Conservation (phyloP, 2,797 vertebrate species). For the Nasua narica region DNA sequence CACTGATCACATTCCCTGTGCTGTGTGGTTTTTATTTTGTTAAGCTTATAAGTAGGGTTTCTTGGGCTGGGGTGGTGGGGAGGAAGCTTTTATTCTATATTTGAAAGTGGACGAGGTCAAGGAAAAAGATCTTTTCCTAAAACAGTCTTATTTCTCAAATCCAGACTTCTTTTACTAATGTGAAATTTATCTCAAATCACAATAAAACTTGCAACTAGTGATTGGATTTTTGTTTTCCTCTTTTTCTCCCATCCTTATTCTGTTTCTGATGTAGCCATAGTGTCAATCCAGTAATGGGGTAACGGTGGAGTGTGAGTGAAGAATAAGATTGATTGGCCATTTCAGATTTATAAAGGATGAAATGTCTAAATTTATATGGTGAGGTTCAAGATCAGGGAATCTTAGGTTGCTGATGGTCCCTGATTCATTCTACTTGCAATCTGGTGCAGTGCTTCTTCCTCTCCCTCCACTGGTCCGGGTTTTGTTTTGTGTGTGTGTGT, state of each 20-base stretch:
- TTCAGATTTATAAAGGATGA: not conserved
- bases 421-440: not conserved
- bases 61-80: not conserved
- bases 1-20: not conserved
- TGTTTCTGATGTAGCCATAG: not conserved
- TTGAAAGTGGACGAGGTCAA: constrained; percentile 24
- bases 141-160: not conserved
- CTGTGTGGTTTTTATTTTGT: constrained; percentile 17
- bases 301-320: not conserved
- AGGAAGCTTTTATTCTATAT: constrained; percentile 11
- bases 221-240: not conserved
- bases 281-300: not conserved
- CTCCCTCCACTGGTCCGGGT: not conserved
- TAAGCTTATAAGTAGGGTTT: not conserved
- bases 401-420: not conserved
- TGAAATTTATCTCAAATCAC: constrained; percentile 23
- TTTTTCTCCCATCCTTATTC: not conserved
- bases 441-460: not conserved
- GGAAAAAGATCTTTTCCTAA: constrained; percentile 37
- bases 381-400: not conserved
- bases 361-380: constrained; percentile 7
- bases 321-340: not conserved
- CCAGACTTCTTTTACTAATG: not conserved
- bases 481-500: not conserved
- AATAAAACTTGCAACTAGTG: not conserved